Conservation (phyloP, 2,888 invertebrate species). For the Gortyna flavago region DNA sequence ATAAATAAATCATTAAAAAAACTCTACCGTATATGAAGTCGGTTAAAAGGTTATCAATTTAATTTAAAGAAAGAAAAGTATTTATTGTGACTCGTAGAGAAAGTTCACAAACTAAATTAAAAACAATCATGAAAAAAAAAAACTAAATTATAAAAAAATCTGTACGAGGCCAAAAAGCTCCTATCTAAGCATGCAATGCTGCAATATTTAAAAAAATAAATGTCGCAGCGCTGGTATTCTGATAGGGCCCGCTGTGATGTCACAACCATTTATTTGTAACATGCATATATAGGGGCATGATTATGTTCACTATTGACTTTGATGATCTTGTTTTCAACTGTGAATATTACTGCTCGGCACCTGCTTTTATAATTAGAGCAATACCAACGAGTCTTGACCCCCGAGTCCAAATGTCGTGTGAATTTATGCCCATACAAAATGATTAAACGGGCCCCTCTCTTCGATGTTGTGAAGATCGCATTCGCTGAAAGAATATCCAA, state of each 20-base stretch:
- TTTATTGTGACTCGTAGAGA: too few species aligned
- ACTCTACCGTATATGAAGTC: background rate
- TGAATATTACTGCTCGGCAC: conserved; percentile 38
- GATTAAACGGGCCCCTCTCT: conserved; percentile 22
- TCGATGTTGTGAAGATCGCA: conserved; percentile 30
- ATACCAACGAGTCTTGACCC: conserved; percentile 41
- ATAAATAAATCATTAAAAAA: background rate
- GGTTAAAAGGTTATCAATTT: background rate
- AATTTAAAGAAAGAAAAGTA: too few species aligned
- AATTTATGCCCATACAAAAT: conserved; percentile 31
- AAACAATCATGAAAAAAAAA: too few species aligned
- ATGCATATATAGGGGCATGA: background rate
- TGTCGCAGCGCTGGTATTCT: too few species aligned
- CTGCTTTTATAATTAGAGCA: conserved; percentile 24
- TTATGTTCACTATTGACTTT: conserved; percentile 36
- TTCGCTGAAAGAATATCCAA: conserved; percentile 16
- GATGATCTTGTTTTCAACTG: conserved; percentile 16
- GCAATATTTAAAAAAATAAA: too few species aligned
- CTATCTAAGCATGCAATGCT: too few species aligned
- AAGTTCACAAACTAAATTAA: too few species aligned
- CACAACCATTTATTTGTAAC: background rate
- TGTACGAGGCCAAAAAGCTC: too few species aligned
- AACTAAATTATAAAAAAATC: too few species aligned
- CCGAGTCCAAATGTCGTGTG: conserved; percentile 26
- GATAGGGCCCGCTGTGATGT: too few species aligned